Base-by-base conservation (phyloP, 1,140 invertebrate species). In the Arctopsyche grandis region DNA sequence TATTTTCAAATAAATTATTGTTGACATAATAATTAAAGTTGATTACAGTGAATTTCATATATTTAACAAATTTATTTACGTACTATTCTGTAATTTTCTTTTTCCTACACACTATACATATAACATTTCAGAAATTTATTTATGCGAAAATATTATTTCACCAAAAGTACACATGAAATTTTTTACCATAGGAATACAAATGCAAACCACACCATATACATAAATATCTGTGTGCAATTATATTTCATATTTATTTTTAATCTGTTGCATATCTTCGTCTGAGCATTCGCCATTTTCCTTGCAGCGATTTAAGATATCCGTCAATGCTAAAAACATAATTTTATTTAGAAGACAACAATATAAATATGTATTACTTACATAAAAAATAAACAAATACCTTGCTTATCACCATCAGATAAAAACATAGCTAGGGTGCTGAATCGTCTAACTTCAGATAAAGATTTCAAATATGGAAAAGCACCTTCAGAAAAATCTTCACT, bases 371-470 rank as follows among this genome's bases (percentile, higher is more conserved):
- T 38, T 38, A 38, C 7, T 38, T 38, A 26, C 16, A 21, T 22
- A 22, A 3, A 22, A 4, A 10, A 56, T 63, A 63, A 9, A n/a
- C 5, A 16, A 73, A 22, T 84, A 89, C 89, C 84, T 85, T 86
- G 69, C 84, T 89, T 89, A 48, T 89, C 88, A 0, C 78, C 48
- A 52, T 84, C 80, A 19, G 70, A 84, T 75, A 88, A 82, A 58
- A 90, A 90, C 84, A 90, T 86, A 14, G 84, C 83, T 9, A 90
- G 75, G 9, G 87, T 82, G 75, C 85, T 85, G 78, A 90, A 89
- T 77, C 89, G 83, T 21, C 87, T 88, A n/a, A 89, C 83, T 60
- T 86, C 75, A 77, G 84, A 83, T 14, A 89, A 81, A 77, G 85
- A 80, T 77, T 83, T 81, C 12, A 90, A 81, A 81, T 79, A 82